These are phyloP conservation scores for Syngnathus acus DNA, from an alignment of 2,797 vertebrate species.

Conservation along the genomic window DNA sequence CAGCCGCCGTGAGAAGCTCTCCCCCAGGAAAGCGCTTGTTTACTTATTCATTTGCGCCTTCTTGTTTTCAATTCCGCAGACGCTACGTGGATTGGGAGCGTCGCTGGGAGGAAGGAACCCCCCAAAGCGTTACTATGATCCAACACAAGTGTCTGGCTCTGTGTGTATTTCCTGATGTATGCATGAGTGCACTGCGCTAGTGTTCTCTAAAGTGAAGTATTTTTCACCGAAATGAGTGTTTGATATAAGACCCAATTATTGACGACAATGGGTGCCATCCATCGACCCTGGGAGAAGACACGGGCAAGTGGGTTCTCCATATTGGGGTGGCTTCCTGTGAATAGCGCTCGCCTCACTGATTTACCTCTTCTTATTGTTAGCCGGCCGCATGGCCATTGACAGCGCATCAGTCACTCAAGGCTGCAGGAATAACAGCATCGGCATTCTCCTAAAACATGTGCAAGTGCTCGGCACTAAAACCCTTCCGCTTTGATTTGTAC, in stretches of 20 bases:
- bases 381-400: conserved; percentile 44
- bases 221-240: conserved; percentile 52
- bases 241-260: conserved; percentile 63
- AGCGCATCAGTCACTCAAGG: conserved; percentile 50
- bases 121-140: conserved; percentile 54
- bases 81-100: conserved; percentile 43
- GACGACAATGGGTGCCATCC: conserved; percentile 50
- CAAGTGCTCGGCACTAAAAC: conserved; percentile 49
- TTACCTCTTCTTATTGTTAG: conserved; percentile 52
- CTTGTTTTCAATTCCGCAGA: conserved; percentile 63
- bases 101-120: conserved; percentile 54
- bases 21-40: conserved; percentile 64
- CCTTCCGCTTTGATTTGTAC: conserved; percentile 57
- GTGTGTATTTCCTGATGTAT: conserved; percentile 32
- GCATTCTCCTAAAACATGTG: conserved; percentile 59
- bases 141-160: conserved; percentile 34
- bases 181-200: conserved; percentile 37
- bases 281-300: conserved; percentile 44
- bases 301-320: conserved; percentile 27
- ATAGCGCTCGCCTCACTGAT: conserved; percentile 43
- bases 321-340: conserved; percentile 39
- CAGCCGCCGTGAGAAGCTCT: conserved; percentile 65
- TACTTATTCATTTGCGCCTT: conserved; percentile 76
- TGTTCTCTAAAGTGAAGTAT: conserved; percentile 55
- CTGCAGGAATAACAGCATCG: conserved; percentile 53